Base-by-base conservation (phyloP, 2,113 vertebrate genomes). In the Ctenomys sociabilis region DNA sequence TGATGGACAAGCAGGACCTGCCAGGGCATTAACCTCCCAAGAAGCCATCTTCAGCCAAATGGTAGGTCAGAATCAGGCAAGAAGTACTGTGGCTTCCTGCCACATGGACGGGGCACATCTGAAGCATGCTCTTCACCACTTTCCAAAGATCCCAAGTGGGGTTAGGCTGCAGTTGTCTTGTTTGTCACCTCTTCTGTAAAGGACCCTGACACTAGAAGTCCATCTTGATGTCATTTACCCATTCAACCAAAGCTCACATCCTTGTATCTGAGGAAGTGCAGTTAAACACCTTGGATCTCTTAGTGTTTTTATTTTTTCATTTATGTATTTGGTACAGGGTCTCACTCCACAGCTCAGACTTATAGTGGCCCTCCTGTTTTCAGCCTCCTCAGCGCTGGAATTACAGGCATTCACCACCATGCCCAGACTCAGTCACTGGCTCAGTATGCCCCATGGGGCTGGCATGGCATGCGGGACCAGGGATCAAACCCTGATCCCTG, bases 121-220 rank as follows among this genome's bases (percentile, higher is more conserved):
- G 54, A 73, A 59, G 80, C 32, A 2, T 0, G 0, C n/a, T 66
- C 13, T 19, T 3, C 2, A 5, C 22, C 22, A 0, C 26, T 8
- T 49, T 30, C 57, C 52, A 17, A 52, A n/a, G 52, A 12, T 73
- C 59, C 11, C 49, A 26, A 12, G 26, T 1, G 13, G 40, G 37
- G 21, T 52, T 9, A 63, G 59, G 45, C 32, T 28, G 45, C 32
- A 4, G 35, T 7, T n/a, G n/a, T 49, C 59, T 43, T 57, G 49
- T 14, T 0, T 16, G 77, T 12, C 57, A 37, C 40, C 24, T 30
- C 54, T 8, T 52, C 21, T 21, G 1, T 54, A 24, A 78, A 89
- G 37, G 13, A 35, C 2, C 4, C 14, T 16, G 28, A 37, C 40
- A 32, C 37, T 40, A 43, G 9, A 21, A 45, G 37, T 64, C 2